These are phyloP conservation scores for Caenorhabditis remanei DNA, from an alignment of 1,140 invertebrate genomes.

Conservation along the genomic window DNA sequence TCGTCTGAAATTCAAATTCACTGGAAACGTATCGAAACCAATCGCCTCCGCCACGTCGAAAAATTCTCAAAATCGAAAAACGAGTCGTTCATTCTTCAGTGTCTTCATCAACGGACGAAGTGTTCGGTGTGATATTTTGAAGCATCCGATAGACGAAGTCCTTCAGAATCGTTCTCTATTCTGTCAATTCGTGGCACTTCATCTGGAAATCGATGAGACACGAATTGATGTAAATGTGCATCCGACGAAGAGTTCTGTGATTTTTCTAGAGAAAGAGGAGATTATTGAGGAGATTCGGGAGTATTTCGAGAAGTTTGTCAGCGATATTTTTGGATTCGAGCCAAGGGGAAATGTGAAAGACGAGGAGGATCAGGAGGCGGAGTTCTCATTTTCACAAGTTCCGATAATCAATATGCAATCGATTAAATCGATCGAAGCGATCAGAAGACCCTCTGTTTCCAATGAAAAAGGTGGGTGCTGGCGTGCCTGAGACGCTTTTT, in stretches of 20 bases:
- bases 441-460: not conserved
- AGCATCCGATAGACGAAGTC: slow-evolving; percentile 67
- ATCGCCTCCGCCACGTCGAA: slow-evolving; percentile 63
- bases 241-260: slow-evolving; percentile 69
- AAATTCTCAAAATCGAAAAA: slow-evolving; percentile 45
- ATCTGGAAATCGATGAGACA: slow-evolving; percentile 69
- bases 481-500: too few species aligned
- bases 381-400: not conserved
- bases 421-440: slow-evolving; percentile 31
- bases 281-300: slow-evolving; percentile 71
- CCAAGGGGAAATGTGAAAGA: not conserved
- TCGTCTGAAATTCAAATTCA: slow-evolving; percentile 57
- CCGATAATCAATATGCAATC: not conserved
- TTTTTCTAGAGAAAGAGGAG: slow-evolving; percentile 71
- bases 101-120: slow-evolving; percentile 72
- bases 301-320: slow-evolving; percentile 37
- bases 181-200: slow-evolving; percentile 67
- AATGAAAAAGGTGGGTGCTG: too few species aligned
- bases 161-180: slow-evolving; percentile 64
- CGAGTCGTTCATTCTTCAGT: slow-evolving; percentile 66
- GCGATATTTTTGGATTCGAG: slow-evolving; percentile 15
- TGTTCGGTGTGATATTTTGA: slow-evolving; percentile 67
- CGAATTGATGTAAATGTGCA: slow-evolving; percentile 73
- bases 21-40: slow-evolving; percentile 65
- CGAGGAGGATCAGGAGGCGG: not conserved